phyloP scores from a whole-genome alignment of 2,113 vertebrate genomes.

The Lanius collurio region DNA sequence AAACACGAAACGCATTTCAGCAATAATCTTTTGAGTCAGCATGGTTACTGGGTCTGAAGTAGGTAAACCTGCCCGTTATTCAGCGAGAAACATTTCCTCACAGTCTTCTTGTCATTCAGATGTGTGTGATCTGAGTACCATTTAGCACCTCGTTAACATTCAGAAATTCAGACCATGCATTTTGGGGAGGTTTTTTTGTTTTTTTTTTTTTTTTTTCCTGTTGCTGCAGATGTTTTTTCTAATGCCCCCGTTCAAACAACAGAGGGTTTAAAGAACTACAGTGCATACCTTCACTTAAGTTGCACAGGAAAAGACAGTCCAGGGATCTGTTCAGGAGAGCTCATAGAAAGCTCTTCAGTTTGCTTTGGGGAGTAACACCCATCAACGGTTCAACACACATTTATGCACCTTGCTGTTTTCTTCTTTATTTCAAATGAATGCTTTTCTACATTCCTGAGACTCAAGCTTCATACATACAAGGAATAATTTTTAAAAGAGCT shows the following conservation, averaged over 20 bases:
- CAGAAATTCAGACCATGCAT: background rate
- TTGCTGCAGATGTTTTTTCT: background rate
- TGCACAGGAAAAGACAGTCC: background rate
- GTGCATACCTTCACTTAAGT: background rate
- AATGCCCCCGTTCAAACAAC: accelerated
- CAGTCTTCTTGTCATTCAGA: background rate
- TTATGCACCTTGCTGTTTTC: background rate
- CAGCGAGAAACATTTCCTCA: background rate
- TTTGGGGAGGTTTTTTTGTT: background rate
- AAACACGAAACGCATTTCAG: background rate
- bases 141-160: background rate
- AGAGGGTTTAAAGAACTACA: background rate
- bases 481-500: background rate
- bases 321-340: background rate
- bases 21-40: background rate
- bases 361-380: background rate
- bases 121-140: background rate
- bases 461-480: background rate
- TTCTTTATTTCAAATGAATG: background rate
- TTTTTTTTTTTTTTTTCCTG: too few species aligned
- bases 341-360: background rate
- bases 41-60: background rate
- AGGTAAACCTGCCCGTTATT: background rate
- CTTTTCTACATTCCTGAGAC: background rate
- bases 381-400: background rate